Percentiles rank a stretch among this genome's conserved stretches.
Evolutionary conservation across 2,113 vertebrate species (phyloP).

Genomic region (Maylandia zebra): DNA sequence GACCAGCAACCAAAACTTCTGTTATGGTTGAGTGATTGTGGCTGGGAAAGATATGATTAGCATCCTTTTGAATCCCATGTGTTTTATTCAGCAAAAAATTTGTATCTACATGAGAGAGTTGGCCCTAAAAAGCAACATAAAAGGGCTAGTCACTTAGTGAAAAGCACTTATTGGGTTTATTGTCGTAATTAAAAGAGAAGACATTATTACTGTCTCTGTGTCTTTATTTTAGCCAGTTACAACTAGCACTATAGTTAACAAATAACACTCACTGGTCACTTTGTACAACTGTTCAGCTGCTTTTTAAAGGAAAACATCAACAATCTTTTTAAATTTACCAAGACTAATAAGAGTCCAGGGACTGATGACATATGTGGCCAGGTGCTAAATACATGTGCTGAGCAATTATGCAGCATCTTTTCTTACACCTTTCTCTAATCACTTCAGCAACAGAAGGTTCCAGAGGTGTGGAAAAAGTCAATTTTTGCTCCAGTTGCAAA

Average conservation of each 20-base stretch:
- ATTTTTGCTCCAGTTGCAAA: not conserved
- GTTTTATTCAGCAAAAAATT: not conserved
- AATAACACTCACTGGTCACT: not conserved
- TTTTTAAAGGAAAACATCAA: not conserved
- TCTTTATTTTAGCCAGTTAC: not conserved
- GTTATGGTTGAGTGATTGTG: not conserved
- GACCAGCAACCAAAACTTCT: slow-evolving; percentile 5
- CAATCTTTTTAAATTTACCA: not conserved
- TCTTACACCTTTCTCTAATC: rapidly evolving
- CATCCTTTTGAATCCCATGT: not conserved
- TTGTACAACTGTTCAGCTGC: not conserved
- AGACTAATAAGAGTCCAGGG: not conserved
- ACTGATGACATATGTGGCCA: not conserved
- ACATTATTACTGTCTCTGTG: not conserved
- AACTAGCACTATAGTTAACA: not conserved
- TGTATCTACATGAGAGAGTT: not conserved
- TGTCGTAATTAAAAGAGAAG: not conserved
- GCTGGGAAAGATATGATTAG: not conserved
- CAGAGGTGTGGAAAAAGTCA: not conserved
- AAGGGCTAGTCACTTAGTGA: not conserved
- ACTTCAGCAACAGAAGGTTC: not conserved
- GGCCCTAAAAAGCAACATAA: not conserved
- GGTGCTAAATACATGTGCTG: rapidly evolving
- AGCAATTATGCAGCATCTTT: not conserved
- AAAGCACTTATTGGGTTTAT: not conserved